A percentile compares a stretch with the other conserved stretches of the same genome.
These are phyloP conservation scores for Drosophila cracens DNA, from an alignment of 2,888 invertebrate genomes.

Conservation along the genomic window DNA sequence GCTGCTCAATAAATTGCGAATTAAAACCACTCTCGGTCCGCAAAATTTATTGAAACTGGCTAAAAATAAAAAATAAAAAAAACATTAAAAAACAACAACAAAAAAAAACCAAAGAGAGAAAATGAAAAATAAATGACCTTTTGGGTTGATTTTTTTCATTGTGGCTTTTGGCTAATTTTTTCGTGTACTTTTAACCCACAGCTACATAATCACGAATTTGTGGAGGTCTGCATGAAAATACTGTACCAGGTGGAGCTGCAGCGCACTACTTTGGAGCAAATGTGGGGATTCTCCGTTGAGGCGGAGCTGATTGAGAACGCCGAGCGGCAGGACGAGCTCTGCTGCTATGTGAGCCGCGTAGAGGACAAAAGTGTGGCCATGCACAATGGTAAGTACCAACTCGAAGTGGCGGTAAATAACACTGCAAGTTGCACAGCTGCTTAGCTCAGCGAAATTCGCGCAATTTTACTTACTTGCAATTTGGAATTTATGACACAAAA, in stretches of 20 bases:
- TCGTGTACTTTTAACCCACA: conserved; percentile 84
- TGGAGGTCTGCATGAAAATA: conserved; percentile 98
- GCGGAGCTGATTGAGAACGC: conserved; percentile 98
- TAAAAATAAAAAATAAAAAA: conserved; percentile 9
- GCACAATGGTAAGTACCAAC: conserved; percentile 92
- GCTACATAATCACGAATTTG: conserved; percentile 96
- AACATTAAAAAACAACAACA: not conserved
- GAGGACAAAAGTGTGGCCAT: conserved; percentile 98
- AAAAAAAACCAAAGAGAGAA: not conserved
- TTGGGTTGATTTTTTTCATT: conserved; percentile 10
- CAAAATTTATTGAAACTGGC: conserved; percentile 49
- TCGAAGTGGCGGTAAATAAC: conserved; percentile 2
- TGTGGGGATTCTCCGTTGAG: conserved; percentile 99
- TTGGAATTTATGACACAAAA: conserved; percentile 51
- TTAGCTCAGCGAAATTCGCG: conserved; percentile 50
- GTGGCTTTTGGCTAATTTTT: conserved; percentile 46
- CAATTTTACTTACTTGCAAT: conserved; percentile 48
- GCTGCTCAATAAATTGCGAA: conserved; percentile 71
- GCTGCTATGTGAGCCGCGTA: conserved; percentile 98
- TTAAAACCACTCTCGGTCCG: conserved; percentile 62
- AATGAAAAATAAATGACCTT: conserved; percentile 5
- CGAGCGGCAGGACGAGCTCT: conserved; percentile 97
- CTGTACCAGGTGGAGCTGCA: conserved; percentile 98
- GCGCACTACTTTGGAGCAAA: conserved; percentile 94
- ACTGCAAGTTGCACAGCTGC: conserved; percentile 50